Evolutionary conservation across 1,140 invertebrate species (phyloP).

Genomic region (Melanaphis sacchari): DNA sequence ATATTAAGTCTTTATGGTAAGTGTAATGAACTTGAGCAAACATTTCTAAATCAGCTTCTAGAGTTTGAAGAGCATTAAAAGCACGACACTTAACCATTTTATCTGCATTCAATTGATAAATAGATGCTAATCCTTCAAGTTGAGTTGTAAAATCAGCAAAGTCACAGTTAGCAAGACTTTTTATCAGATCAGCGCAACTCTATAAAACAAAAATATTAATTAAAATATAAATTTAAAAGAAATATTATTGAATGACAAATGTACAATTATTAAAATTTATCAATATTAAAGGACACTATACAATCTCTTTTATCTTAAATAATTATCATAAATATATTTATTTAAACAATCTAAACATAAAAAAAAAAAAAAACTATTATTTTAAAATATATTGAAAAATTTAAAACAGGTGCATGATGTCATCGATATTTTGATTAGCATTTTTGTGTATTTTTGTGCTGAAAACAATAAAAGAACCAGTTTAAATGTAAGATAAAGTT

Average conservation of each 20-base stretch:
- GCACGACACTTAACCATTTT: conserved; percentile 94
- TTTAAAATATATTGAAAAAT: neutral
- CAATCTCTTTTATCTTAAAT: neutral
- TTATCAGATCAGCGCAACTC: conserved; percentile 86
- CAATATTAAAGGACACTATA: neutral
- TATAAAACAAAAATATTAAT: conserved; percentile 64
- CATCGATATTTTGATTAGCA: too few species aligned
- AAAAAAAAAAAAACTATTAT: too few species aligned
- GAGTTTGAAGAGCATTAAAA: conserved; percentile 87
- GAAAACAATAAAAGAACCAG: too few species aligned
- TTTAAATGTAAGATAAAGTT: too few species aligned
- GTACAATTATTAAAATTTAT: neutral
- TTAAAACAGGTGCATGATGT: neutral
- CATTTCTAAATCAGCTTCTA: conserved; percentile 89
- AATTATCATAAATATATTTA: neutral
- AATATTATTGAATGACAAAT: neutral
- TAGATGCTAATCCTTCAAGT: conserved; percentile 87
- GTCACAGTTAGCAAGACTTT: conserved; percentile 80
- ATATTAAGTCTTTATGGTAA: conserved; percentile 84
- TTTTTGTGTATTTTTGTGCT: too few species aligned
- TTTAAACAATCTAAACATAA: too few species aligned
- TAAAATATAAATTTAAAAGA: neutral
- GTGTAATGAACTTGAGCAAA: conserved; percentile 78
- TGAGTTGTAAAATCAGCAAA: conserved; percentile 93
- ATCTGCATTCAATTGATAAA: conserved; percentile 93